Conservation (phyloP, 2,888 invertebrate genomes). For the Blastobasis adustella region DNA sequence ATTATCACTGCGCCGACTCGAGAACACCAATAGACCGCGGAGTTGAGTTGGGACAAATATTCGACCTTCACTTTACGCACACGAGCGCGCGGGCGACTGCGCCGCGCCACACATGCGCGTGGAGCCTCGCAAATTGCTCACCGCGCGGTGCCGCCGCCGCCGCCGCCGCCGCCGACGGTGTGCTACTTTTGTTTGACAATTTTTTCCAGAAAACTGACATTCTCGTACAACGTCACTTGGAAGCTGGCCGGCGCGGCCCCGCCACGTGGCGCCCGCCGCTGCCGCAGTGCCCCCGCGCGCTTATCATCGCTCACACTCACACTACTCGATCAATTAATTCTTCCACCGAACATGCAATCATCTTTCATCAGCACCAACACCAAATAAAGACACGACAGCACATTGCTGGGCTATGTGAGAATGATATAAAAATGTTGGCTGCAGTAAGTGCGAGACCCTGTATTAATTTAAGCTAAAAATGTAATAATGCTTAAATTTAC, state of each 20-base stretch:
- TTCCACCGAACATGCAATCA: background rate
- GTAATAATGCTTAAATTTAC: too few species aligned
- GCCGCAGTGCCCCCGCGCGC: conserved; percentile 7
- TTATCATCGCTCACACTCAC: background rate
- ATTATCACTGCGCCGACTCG: conserved; percentile 69
- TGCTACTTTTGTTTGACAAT: conserved; percentile 72
- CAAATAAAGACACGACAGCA: too few species aligned
- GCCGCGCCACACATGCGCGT: conserved; percentile 50
- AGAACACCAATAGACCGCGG: conserved; percentile 73
- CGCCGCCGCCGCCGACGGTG: conserved; percentile 40
- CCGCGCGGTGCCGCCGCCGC: conserved; percentile 33
- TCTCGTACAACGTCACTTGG: conserved; percentile 49
- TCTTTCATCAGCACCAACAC: too few species aligned
- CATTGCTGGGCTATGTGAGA: too few species aligned
- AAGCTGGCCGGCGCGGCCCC: conserved; percentile 31
- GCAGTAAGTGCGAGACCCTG: too few species aligned
- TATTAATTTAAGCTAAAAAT: too few species aligned
- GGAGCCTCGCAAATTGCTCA: conserved; percentile 50
- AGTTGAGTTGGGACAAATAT: conserved; percentile 73
- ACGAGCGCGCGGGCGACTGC: conserved; percentile 47
- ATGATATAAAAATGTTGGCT: too few species aligned
- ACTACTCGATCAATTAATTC: background rate
- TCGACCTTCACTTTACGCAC: conserved; percentile 74
- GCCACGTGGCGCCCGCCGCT: conserved; percentile 25
- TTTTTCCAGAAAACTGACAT: conserved; percentile 70